phyloP scores from a whole-genome alignment of 2,888 invertebrate species.

The Marasmarcha lunaedactyla region DNA sequence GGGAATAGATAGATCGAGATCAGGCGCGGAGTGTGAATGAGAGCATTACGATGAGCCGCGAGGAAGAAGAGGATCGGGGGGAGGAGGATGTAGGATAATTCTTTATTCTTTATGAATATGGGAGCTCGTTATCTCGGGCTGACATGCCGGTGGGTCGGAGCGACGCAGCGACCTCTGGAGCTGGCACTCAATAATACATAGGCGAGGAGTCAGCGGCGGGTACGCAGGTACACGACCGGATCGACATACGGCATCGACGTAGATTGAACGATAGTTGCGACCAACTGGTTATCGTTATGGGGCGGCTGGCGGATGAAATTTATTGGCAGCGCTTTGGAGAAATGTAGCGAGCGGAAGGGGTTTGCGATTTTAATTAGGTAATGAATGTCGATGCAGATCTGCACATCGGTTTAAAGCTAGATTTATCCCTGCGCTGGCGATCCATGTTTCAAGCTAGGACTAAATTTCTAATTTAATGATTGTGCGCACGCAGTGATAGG shows the following conservation, averaged over 20 bases:
- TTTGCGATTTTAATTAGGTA: constrained; percentile 71
- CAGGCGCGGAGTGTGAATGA: constrained; percentile 63
- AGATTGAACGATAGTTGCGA: constrained; percentile 71
- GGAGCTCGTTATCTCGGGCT: constrained; percentile 63
- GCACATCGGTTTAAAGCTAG: constrained; percentile 66
- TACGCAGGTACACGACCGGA: constrained; percentile 66
- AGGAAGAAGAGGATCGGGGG: constrained; percentile 36
- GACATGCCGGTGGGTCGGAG: constrained; percentile 41
- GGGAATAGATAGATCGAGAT: constrained; percentile 65
- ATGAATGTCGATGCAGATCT: constrained; percentile 71
- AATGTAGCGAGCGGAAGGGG: constrained; percentile 71
- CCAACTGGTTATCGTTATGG: constrained; percentile 71
- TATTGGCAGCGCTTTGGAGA: constrained; percentile 68
- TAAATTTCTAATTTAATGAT: constrained; percentile 40
- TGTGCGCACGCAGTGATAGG: constrained; percentile 24
- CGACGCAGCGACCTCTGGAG: constrained; percentile 31
- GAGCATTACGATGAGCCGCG: constrained; percentile 52
- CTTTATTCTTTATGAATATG: constrained; percentile 71
- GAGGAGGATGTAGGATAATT: constrained; percentile 57
- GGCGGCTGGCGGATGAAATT: constrained; percentile 69
- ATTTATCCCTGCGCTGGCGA: constrained; percentile 59
- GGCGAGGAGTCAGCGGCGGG: constrained; percentile 50
- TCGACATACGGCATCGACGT: constrained; percentile 69
- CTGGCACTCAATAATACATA: constrained; percentile 66
- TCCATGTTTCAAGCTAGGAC: constrained; percentile 45